phyloP scores from a whole-genome alignment of 2,113 vertebrate genomes.

The Cyprinus carpio region DNA sequence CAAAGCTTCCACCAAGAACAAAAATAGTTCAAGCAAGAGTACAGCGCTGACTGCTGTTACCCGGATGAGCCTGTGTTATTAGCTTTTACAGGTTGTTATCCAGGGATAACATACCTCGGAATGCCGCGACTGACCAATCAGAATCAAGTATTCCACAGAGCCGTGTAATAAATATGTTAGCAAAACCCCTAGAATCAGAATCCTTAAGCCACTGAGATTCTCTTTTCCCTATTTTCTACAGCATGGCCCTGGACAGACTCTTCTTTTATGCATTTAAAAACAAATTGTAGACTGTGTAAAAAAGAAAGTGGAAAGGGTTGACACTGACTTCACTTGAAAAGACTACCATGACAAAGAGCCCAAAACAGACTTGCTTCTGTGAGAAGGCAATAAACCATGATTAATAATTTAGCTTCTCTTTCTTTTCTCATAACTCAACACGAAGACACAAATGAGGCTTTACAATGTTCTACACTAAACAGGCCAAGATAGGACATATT shows the following conservation, averaged over 20 bases:
- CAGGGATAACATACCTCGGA: no score
- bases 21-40: no score
- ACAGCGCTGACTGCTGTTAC: no score
- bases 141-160: no score
- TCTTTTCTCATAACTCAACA: neutral
- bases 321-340: slow-evolving; percentile 18
- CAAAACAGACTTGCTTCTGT: neutral
- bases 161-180: no score
- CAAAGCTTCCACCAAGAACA: no score
- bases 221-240: slow-evolving; percentile 21
- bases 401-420: slow-evolving; percentile 42
- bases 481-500: neutral
- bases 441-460: slow-evolving; percentile 13
- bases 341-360: slow-evolving; percentile 1
- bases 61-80: no score
- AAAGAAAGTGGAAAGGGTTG: slow-evolving; percentile 14
- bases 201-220: neutral
- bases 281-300: slow-evolving; percentile 37
- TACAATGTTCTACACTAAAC: neutral
- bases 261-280: slow-evolving; percentile 49
- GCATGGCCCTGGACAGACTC: slow-evolving; percentile 5
- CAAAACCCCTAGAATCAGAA: neutral
- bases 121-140: no score
- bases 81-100: no score
- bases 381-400: slow-evolving; percentile 19